These are phyloP conservation scores for Cyrtonyx montezumae DNA, from an alignment of 2,113 vertebrate genomes.

Conservation along the genomic window DNA sequence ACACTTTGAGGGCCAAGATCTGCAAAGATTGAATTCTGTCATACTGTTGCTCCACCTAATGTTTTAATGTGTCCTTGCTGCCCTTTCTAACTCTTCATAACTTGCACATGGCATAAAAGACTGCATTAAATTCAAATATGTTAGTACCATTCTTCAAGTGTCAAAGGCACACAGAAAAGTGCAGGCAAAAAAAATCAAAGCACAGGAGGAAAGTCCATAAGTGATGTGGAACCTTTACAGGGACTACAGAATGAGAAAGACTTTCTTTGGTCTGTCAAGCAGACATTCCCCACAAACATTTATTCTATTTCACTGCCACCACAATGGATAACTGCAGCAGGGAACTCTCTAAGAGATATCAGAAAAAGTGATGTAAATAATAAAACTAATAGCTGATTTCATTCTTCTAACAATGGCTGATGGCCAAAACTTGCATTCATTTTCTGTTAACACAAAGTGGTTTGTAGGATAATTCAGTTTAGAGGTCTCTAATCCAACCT, in stretches of 20 bases:
- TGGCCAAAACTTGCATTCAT: background rate
- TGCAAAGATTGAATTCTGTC: background rate
- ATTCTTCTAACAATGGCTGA: background rate
- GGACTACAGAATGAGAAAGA: background rate
- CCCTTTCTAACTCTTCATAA: background rate
- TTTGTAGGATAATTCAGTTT: background rate
- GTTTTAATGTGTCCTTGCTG: background rate
- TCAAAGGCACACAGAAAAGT: background rate
- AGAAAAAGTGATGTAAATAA: background rate
- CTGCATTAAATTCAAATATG: background rate
- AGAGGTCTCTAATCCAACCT: background rate
- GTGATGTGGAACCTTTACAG: rapidly evolving
- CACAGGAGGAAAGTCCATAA: background rate
- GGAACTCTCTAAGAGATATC: background rate
- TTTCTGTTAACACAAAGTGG: background rate
- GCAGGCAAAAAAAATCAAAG: background rate
- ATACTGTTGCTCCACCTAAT: background rate
- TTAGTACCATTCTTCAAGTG: background rate
- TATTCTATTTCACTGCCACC: background rate
- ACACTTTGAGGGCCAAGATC: background rate
- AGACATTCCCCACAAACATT: background rate
- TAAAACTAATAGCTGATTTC: background rate
- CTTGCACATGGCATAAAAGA: background rate
- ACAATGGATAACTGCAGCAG: background rate
- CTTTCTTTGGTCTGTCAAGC: background rate